A percentile compares a stretch with the other conserved stretches of the same genome.
Conservation (phyloP, 2,797 vertebrate species). For the Toxotes lorentzi region DNA sequence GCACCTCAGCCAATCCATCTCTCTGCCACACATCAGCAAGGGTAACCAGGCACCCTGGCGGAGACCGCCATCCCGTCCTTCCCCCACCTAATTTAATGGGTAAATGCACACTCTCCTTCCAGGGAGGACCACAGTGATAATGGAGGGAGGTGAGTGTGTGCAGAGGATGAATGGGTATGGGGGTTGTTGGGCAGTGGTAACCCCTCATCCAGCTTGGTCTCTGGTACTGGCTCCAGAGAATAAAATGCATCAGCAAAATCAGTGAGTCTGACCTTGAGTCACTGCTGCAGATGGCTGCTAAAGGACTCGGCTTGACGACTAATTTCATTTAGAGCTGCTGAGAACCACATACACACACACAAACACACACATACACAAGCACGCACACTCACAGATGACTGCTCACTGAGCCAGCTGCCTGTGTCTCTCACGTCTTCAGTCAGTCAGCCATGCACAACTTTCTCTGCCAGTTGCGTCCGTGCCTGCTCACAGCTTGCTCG, state of each 20-base stretch:
- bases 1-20: conserved; percentile 74
- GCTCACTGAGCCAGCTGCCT: conserved; percentile 67
- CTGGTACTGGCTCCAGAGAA: conserved; percentile 54
- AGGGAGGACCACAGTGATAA: conserved; percentile 67
- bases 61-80: conserved; percentile 27
- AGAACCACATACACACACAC: conserved; percentile 37
- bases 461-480: conserved; percentile 48
- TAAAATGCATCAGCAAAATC: conserved; percentile 81
- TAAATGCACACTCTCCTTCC: conserved; percentile 75
- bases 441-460: conserved; percentile 51
- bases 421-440: conserved; percentile 60
- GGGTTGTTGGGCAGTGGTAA: conserved; percentile 44
- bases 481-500: conserved; percentile 25
- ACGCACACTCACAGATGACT: conserved; percentile 56
- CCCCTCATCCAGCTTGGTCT: conserved; percentile 48
- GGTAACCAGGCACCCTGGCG: conserved; percentile 55
- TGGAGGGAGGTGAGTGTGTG: conserved; percentile 58
- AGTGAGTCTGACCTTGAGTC: conserved; percentile 78
- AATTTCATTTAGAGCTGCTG: conserved; percentile 76
- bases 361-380: conserved; percentile 37
- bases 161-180: conserved; percentile 47
- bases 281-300: conserved; percentile 68
- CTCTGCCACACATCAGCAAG: conserved; percentile 58
- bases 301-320: conserved; percentile 75
- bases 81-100: conserved; percentile 80